Percentiles rank a stretch among this genome's conserved stretches.
Conservation (phyloP, 2,888 invertebrate species). For the Bombylius major region DNA sequence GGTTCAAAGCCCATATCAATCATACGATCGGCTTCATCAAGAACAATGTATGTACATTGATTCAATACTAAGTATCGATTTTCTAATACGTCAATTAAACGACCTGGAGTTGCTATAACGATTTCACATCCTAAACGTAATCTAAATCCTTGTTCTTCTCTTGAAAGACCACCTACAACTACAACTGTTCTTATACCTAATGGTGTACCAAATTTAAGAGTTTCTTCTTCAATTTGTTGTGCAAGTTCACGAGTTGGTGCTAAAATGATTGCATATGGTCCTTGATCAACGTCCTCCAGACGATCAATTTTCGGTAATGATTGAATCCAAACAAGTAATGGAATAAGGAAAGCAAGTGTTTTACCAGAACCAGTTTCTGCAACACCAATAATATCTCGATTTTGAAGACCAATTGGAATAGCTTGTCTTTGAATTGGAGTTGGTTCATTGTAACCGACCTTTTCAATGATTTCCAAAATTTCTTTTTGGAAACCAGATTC, state of each 20-base stretch:
- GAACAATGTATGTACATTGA: conserved; percentile 95
- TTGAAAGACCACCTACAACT: conserved; percentile 93
- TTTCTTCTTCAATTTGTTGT: conserved; percentile 98
- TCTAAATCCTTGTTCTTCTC: conserved; percentile 97
- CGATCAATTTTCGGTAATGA: conserved; percentile 92
- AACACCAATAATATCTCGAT: conserved; percentile 95
- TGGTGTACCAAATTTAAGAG: conserved; percentile 90
- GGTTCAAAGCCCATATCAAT: conserved; percentile 99
- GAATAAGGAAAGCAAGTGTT: conserved; percentile 95
- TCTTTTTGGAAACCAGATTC: conserved; percentile 85
- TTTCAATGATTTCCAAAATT: conserved; percentile 84
- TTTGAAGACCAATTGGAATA: conserved; percentile 93
- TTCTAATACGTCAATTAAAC: conserved; percentile 95
- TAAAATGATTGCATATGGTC: conserved; percentile 97
- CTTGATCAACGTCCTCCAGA: conserved; percentile 81
- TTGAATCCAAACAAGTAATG: conserved; percentile 94
- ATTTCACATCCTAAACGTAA: conserved; percentile 96
- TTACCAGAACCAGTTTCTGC: conserved; percentile 99
- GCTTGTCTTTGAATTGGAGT: conserved; percentile 99
- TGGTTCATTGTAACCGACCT: conserved; percentile 94
- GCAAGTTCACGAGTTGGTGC: conserved; percentile 99
- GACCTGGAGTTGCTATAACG: conserved; percentile 98
- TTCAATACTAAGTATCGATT: conserved; percentile 93
- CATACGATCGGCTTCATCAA: conserved; percentile 98
- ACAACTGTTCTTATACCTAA: conserved; percentile 88